Conservation (phyloP, 2,888 invertebrate genomes). For the Norana najaformis region DNA sequence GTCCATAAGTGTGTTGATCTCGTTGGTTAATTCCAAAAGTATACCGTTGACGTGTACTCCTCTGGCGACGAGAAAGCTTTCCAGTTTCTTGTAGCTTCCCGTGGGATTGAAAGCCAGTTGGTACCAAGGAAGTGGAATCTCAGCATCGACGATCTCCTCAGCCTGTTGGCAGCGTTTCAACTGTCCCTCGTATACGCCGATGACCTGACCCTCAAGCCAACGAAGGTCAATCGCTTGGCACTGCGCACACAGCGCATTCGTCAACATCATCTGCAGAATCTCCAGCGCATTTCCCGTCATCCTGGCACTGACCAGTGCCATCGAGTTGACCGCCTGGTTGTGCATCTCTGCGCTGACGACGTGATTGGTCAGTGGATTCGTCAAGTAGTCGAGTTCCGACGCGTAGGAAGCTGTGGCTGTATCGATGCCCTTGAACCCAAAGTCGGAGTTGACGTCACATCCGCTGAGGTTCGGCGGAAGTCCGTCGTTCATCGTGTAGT, state of each 20-base stretch:
- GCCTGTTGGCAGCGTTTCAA: not conserved
- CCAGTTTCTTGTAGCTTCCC: slow-evolving; percentile 1
- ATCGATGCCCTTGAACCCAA: slow-evolving; percentile 50
- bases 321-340: slow-evolving; percentile 50
- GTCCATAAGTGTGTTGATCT: slow-evolving; percentile 22
- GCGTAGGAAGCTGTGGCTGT: slow-evolving; percentile 49
- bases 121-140: slow-evolving; percentile 31
- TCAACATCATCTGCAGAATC: slow-evolving; percentile 48
- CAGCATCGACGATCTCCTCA: not conserved
- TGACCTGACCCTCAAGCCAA: slow-evolving; percentile 40
- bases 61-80: slow-evolving; percentile 16
- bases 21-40: not conserved
- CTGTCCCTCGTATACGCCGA: not conserved
- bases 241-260: slow-evolving; percentile 42
- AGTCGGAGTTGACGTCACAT: slow-evolving; percentile 45
- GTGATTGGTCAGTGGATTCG: slow-evolving; percentile 48
- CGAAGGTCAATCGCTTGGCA: slow-evolving; percentile 46
- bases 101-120: slow-evolving; percentile 35
- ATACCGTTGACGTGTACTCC: slow-evolving; percentile 27
- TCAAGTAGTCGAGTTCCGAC: slow-evolving; percentile 48
- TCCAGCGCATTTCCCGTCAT: slow-evolving; percentile 38
- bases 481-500: slow-evolving; percentile 45
- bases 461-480: slow-evolving; percentile 49
- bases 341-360: slow-evolving; percentile 49
- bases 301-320: slow-evolving; percentile 47